phyloP scores from a whole-genome alignment of 2,797 vertebrate species.

The Lacerta bilineata region DNA sequence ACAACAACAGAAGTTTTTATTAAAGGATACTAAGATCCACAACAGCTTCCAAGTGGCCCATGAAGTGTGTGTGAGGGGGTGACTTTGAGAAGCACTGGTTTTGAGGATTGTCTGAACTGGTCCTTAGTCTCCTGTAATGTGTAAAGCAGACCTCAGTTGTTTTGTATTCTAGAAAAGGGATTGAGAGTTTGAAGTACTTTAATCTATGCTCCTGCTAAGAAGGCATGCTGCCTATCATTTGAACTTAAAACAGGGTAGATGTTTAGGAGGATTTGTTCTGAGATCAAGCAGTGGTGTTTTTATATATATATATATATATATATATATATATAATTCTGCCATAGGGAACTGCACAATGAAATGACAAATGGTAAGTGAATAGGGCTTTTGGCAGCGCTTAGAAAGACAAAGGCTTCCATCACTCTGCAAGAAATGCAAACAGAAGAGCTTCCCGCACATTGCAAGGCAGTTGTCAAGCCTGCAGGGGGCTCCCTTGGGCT shows the following conservation, averaged over 20 bases:
- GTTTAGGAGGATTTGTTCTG: not conserved
- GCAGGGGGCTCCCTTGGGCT: slow-evolving; percentile 14
- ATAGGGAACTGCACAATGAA: not conserved
- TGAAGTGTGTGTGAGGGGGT: no score
- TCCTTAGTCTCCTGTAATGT: not conserved
- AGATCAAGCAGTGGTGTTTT: not conserved
- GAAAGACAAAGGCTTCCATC: not conserved
- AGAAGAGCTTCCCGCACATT: not conserved
- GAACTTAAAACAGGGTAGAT: slow-evolving; percentile 18
- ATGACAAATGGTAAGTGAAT: not conserved
- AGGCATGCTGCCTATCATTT: not conserved
- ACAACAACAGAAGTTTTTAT: no score
- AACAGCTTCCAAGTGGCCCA: no score
- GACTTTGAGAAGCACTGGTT: not conserved
- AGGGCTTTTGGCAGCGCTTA: not conserved
- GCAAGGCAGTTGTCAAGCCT: not conserved
- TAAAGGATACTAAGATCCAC: no score
- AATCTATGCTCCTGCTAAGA: not conserved
- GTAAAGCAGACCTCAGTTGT: not conserved
- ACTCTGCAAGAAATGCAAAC: not conserved
- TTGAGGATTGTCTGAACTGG: not conserved
- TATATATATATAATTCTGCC: not conserved
- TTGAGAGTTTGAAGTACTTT: not conserved
- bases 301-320: not conserved
- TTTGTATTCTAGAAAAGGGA: not conserved